Evolutionary conservation across 2,888 invertebrate species (phyloP), one percentile per base, ranked within the genome.

Genomic region (Bellardia bayeri): DNA sequence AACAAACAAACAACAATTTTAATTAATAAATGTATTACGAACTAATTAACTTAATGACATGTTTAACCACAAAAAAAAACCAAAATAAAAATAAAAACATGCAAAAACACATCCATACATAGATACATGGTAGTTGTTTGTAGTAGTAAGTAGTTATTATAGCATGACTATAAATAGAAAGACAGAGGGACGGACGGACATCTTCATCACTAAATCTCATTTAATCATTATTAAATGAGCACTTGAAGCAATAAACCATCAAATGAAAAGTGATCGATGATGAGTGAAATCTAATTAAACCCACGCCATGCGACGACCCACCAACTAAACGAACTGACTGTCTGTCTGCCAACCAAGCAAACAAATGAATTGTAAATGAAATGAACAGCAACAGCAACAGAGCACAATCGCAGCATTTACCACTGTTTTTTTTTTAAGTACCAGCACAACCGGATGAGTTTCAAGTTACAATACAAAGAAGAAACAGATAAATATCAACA

Each of bases 251-350:
- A 82, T 75, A 88, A 88, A 88, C 88, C 78, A 88, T 87, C 83
- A 84, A 86, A 85, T 79, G 78, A 81, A 88, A 88, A 86, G 86
- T 87, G 88, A 82, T 72, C 76, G 85, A 88, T 88, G 89, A 89
- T 86, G 89, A 87, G 88, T 81, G 85, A 88, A 88, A 89, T 89
- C 88, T 88, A 89, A 89, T 89, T 88, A 89, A 88, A 87, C 82
- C 81, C 84, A 86, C 88, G 79, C 68, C 83, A 82, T 72, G 66
- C 69, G 72, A 88, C 69, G 72, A 88, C 68, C 64, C n/a, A 40
- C 71, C 76, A 66, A 45, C 54, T 11, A 16, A 66, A 45, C 54
- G 7, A 16, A n/a, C 9, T 58, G 37, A 14, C 23, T 33, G 40
- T 7, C 9, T 23, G 33, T 11, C 61, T 63, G 61, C 7, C 33